These are phyloP conservation scores for Columbina picui DNA, from an alignment of 2,113 vertebrate species.

Conservation along the genomic window DNA sequence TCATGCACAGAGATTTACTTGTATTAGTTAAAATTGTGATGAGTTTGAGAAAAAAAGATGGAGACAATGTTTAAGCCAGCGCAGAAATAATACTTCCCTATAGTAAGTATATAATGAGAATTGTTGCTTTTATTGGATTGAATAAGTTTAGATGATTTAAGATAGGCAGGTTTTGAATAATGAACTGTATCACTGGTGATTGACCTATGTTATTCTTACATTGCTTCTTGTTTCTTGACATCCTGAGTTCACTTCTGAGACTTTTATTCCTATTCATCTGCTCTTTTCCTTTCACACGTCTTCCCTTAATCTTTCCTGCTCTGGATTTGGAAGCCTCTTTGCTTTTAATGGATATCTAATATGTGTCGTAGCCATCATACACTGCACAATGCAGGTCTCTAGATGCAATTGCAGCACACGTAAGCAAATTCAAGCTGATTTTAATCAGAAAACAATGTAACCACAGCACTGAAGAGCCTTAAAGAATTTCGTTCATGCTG, in stretches of 20 bases:
- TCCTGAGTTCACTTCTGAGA: slow-evolving; percentile 16
- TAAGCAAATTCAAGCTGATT: neutral
- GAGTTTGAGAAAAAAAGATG: slow-evolving; percentile 53
- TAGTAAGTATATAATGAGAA: slow-evolving; percentile 55
- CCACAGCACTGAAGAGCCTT: neutral
- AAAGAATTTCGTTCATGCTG: neutral
- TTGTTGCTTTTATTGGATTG: slow-evolving; percentile 63
- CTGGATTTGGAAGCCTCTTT: neutral
- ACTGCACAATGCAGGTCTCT: neutral
- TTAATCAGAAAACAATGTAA: neutral
- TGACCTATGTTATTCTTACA: slow-evolving; percentile 55
- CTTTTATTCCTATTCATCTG: neutral
- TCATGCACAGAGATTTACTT: slow-evolving; percentile 62
- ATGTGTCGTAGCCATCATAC: neutral
- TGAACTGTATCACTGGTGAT: slow-evolving; percentile 28
- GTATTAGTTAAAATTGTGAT: slow-evolving; percentile 53
- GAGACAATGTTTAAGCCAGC: slow-evolving; percentile 53
- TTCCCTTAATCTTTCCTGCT: slow-evolving; percentile 17
- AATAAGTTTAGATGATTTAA: slow-evolving; percentile 23
- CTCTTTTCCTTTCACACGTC: slow-evolving; percentile 24
- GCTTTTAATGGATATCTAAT: neutral
- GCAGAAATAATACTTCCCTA: slow-evolving; percentile 65
- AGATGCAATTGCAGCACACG: neutral
- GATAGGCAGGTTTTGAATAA: slow-evolving; percentile 20
- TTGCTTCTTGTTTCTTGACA: slow-evolving; percentile 34